These are phyloP conservation scores for Dasypus novemcinctus DNA, from an alignment of 2,113 vertebrate species.

Conservation along the genomic window DNA sequence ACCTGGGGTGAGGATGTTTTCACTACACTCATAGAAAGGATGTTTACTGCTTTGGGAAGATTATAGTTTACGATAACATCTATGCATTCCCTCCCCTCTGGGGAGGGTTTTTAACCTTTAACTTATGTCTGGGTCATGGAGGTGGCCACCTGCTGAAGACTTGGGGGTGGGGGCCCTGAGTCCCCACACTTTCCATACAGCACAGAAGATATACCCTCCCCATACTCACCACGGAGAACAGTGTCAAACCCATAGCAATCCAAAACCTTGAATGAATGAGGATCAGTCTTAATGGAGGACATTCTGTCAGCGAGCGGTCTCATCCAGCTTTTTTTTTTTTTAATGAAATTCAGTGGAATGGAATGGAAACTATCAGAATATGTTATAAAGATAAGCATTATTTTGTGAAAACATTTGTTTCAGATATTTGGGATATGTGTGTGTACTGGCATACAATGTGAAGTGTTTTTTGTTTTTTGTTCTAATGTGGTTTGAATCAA, in stretches of 20 bases:
- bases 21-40: too few species aligned
- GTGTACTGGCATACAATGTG: background rate
- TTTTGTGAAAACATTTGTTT: background rate
- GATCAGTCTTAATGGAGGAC: background rate
- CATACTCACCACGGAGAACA: background rate
- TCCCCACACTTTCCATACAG: too few species aligned
- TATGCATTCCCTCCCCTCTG: too few species aligned
- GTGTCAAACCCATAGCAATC: background rate
- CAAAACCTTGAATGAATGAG: background rate
- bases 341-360: background rate
- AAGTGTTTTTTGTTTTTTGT: constrained; percentile 19
- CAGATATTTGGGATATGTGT: background rate
- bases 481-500: background rate
- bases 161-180: too few species aligned
- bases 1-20: too few species aligned
- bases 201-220: background rate
- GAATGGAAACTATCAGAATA: background rate
- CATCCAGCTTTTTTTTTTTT: background rate
- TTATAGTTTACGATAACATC: too few species aligned
- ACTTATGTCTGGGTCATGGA: too few species aligned
- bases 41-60: too few species aligned
- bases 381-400: background rate
- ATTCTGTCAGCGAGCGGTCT: background rate
- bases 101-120: too few species aligned
- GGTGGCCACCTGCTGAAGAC: too few species aligned